Conservation (phyloP, 2,888 invertebrate species). For the Sabatieria punctata region DNA sequence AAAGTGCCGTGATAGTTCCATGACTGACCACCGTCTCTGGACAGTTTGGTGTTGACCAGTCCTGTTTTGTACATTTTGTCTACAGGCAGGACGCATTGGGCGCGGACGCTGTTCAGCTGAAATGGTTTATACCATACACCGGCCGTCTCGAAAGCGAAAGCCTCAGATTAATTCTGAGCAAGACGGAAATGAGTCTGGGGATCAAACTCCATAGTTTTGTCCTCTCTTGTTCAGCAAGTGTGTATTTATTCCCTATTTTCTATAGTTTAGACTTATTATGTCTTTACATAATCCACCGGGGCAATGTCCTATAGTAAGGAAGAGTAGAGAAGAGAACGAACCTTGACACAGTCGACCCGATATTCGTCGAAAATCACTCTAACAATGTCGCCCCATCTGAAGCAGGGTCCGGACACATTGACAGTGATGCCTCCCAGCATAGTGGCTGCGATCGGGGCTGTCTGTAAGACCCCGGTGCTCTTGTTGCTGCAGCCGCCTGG, state of each 20-base stretch:
- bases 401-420: slow-evolving; percentile 85
- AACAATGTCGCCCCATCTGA: slow-evolving; percentile 53
- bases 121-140: too few species aligned
- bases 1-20: not conserved
- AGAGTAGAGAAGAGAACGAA: too few species aligned
- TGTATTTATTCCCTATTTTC: too few species aligned
- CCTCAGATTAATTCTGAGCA: too few species aligned
- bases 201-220: too few species aligned
- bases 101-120: slow-evolving; percentile 6
- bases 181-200: too few species aligned
- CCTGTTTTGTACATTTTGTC: not conserved
- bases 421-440: slow-evolving; percentile 89
- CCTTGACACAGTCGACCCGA: not conserved
- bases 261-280: too few species aligned
- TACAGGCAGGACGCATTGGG: slow-evolving; percentile 4
- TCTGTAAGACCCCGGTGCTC: slow-evolving; percentile 13
- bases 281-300: too few species aligned
- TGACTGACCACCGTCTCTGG: slow-evolving; percentile 3
- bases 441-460: not conserved
- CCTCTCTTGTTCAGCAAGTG: too few species aligned
- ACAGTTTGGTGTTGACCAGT: not conserved
- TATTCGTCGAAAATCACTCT: slow-evolving; percentile 18
- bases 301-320: too few species aligned
- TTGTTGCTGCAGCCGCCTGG: slow-evolving; percentile 55
- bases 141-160: too few species aligned